Evolutionary conservation across 2,113 vertebrate species (phyloP).

Genomic region (Solenodon paradoxus): DNA sequence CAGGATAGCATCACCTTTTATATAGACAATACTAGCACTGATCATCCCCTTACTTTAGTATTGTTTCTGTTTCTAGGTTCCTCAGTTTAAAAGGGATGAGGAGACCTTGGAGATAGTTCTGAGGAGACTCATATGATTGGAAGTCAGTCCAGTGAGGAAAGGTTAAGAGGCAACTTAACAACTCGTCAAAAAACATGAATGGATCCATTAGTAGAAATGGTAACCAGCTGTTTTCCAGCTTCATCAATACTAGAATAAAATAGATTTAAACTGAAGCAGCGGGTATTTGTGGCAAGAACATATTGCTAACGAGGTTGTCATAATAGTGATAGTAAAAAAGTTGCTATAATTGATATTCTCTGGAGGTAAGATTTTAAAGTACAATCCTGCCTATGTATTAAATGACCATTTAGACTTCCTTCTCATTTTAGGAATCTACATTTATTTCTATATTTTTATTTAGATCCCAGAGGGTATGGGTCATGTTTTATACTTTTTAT

Average conservation of each 20-base stretch:
- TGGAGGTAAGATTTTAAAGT: slow-evolving; percentile 11
- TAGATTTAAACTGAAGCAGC: slow-evolving; percentile 4
- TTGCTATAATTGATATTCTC: slow-evolving; percentile 5
- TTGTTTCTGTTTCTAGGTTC: slow-evolving; percentile 52
- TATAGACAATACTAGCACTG: background rate
- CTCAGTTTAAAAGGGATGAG: slow-evolving; percentile 49
- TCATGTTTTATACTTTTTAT: slow-evolving; percentile 26
- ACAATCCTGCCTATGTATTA: background rate
- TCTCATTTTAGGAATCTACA: slow-evolving; percentile 5
- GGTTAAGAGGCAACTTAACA: slow-evolving; percentile 47
- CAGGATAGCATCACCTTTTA: background rate
- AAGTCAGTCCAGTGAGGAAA: slow-evolving; percentile 49
- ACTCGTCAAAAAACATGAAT: slow-evolving; percentile 35
- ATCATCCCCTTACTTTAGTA: slow-evolving; percentile 4
- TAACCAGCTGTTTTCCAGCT: slow-evolving; percentile 22
- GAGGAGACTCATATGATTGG: slow-evolving; percentile 41
- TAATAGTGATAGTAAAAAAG: background rate
- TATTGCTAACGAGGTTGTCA: slow-evolving; percentile 27
- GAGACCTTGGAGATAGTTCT: slow-evolving; percentile 43
- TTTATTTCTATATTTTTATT: background rate
- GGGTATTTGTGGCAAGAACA: background rate
- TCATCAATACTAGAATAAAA: background rate
- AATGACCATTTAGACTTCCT: slow-evolving; percentile 4
- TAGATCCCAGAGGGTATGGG: background rate
- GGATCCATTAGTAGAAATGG: slow-evolving; percentile 40